These are phyloP conservation scores for Helobdella robusta DNA, from an alignment of 2,888 invertebrate species.

Conservation along the genomic window DNA sequence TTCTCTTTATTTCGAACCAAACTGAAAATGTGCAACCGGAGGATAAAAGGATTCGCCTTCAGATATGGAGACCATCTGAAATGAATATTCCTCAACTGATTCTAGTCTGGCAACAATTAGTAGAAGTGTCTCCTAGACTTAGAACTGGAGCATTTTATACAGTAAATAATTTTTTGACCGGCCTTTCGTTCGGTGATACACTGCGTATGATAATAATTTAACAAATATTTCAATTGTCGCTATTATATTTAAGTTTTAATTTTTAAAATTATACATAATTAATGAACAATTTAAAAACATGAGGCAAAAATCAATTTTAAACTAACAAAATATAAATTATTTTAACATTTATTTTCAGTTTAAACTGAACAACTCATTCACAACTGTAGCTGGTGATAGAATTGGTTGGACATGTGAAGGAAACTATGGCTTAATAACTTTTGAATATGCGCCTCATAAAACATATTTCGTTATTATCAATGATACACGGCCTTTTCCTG, in stretches of 20 bases:
- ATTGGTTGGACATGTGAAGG: constrained; percentile 33
- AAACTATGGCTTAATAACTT: constrained; percentile 29
- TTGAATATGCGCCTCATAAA: constrained; percentile 29
- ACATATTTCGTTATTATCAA: constrained; percentile 29
- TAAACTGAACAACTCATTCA: constrained; percentile 21
- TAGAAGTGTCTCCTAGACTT: constrained; percentile 8
- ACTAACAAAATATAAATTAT: too few relatives aligned
- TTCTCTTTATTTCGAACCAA: constrained; percentile 29
- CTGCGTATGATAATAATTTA: too few relatives aligned
- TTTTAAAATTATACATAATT: background rate
- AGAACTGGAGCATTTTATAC: constrained; percentile 29
- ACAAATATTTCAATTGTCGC: too few relatives aligned
- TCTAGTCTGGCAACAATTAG: constrained; percentile 28
- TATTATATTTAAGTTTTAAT: background rate
- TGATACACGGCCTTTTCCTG: constrained; percentile 14
- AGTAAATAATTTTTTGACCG: constrained; percentile 30
- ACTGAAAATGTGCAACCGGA: background rate
- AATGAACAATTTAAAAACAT: background rate
- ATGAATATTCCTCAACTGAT: constrained; percentile 17
- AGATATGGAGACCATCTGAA: constrained; percentile 32
- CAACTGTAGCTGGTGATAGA: constrained; percentile 24
- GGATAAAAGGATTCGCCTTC: constrained; percentile 26
- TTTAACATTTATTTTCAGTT: constrained; percentile 27
- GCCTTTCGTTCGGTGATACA: too few relatives aligned
- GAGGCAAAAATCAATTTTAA: too few relatives aligned